A percentile compares a stretch with the other conserved stretches of the same genome.
phyloP scores from a whole-genome alignment of 2,888 invertebrate species.

The Tethea ocularis region DNA sequence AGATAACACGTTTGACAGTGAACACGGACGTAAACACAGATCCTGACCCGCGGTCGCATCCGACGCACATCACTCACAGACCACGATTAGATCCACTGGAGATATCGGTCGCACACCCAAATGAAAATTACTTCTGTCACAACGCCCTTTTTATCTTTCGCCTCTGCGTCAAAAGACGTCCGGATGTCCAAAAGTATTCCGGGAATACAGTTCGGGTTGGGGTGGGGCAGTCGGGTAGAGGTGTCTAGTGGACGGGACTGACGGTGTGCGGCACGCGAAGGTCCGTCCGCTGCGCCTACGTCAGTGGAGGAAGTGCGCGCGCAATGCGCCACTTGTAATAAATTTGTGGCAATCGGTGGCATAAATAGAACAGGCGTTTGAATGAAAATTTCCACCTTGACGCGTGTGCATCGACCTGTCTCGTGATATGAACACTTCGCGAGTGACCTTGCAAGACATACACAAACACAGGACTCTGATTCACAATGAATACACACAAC shows the following conservation, averaged over 20 bases:
- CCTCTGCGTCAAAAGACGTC: slow-evolving; percentile 46
- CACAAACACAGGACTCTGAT: slow-evolving; percentile 58
- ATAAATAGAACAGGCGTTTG: slow-evolving; percentile 78
- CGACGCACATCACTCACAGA: slow-evolving; percentile 12
- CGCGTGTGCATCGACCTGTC: slow-evolving; percentile 78
- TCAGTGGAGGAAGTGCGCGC: slow-evolving; percentile 69
- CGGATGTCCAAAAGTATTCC: slow-evolving; percentile 64
- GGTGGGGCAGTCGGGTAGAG: slow-evolving; percentile 23
- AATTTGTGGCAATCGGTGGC: slow-evolving; percentile 65
- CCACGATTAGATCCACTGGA: slow-evolving; percentile 12
- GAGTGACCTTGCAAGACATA: slow-evolving; percentile 77
- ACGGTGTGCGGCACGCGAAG: slow-evolving; percentile 37
- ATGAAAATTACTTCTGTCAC: slow-evolving; percentile 23
- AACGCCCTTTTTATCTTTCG: slow-evolving; percentile 35
- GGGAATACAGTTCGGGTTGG: slow-evolving; percentile 41
- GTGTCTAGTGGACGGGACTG: slow-evolving; percentile 39
- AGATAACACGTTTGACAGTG: slow-evolving; percentile 78
- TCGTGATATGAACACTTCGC: slow-evolving; percentile 63
- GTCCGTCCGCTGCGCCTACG: slow-evolving; percentile 16
- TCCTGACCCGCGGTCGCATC: slow-evolving; percentile 33
- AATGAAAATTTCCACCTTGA: slow-evolving; percentile 80
- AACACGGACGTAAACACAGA: slow-evolving; percentile 74
- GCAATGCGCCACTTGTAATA: slow-evolving; percentile 65
- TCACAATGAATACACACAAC: slow-evolving; percentile 54
- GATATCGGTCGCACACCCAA: slow-evolving; percentile 16